Evolutionary conservation across 2,797 vertebrate species (phyloP), one percentile per base, ranked within the genome.

Genomic region (Gymnoscopelus braueri): DNA sequence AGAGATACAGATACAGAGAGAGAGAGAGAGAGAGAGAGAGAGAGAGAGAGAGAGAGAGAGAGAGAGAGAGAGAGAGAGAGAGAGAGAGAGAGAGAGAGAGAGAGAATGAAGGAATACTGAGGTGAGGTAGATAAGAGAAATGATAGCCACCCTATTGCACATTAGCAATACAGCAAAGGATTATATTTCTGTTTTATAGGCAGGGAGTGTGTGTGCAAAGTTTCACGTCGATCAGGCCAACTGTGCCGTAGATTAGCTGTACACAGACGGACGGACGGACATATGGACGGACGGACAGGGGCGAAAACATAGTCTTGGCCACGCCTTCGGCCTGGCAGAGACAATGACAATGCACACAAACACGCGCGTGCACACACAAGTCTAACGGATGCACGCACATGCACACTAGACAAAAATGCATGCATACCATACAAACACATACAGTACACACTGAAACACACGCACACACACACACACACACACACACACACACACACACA

Each of bases 401-500:
- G 7, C 51, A 15, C 51, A 15, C 51, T n/a, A 52, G 12, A 13
- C 50, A 51, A 5, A 51, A 0, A 12, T n/a, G 6, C 50, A 11
- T n/a, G 61, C 56, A 72, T 56, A 66, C 51, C n/a, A 24, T 13
- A 57, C 62, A 78, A 47, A 65, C 60, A 69, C 13, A n/a, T 14
- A 14, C 12, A 14, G 26, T 5, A 5, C 49, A 62, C 13, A 19
- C 15, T 51, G 60, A 78, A 49, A 66, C 60, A 69, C 50, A 52
- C 50, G 15, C 50, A 52, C 50, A 14, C 49, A 13, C 11, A 51
- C 11, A 14, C 49, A 51, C 13, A 51, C 49, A 51, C 12, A 67
- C 57, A 71, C 44, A 23, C 70, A 79, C 77, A 84, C 70, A 81
- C 75, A 70, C 69, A 48, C 8, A 29, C 19, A 26, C 23, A 57